Percentiles rank a stretch among this genome's conserved stretches.
phyloP scores from a whole-genome alignment of 2,113 vertebrate genomes.

The Coptodon bakossiorum region DNA sequence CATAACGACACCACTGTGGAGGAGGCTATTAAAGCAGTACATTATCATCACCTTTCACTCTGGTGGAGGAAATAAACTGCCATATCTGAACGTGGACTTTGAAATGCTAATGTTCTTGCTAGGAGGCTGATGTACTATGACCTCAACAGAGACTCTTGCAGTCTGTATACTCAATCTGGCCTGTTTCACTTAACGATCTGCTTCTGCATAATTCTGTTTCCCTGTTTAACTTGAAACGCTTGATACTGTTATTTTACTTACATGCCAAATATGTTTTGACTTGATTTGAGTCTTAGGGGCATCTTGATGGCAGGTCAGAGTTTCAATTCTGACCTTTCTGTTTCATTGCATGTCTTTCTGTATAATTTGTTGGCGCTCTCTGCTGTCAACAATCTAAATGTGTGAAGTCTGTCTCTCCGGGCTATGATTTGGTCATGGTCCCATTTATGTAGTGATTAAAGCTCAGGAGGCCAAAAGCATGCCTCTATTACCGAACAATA shows the following conservation, averaged over 20 bases:
- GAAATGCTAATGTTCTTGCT: slow-evolving; percentile 32
- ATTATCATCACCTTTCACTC: slow-evolving; percentile 26
- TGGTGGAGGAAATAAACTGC: slow-evolving; percentile 6
- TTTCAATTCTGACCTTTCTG: neutral
- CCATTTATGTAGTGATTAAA: slow-evolving; percentile 21
- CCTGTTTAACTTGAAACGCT: neutral
- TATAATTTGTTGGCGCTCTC: neutral
- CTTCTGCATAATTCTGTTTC: neutral
- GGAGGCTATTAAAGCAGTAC: slow-evolving; percentile 25
- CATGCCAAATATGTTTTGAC: neutral
- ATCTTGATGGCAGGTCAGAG: neutral
- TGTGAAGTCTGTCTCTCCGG: slow-evolving; percentile 6
- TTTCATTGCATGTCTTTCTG: neutral
- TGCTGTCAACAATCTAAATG: slow-evolving; percentile 3
- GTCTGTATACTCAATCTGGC: neutral
- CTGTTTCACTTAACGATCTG: neutral
- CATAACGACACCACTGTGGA: neutral
- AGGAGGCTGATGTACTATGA: neutral
- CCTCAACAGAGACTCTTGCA: slow-evolving; percentile 3
- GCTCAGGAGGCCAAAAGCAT: neutral
- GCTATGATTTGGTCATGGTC: slow-evolving; percentile 16
- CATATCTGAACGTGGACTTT: slow-evolving; percentile 22
- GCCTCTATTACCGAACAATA: slow-evolving; percentile 4
- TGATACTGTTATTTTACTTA: neutral
- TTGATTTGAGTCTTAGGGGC: neutral